A percentile compares a stretch with the other conserved stretches of the same genome.
Evolutionary conservation across 2,113 vertebrate genomes (phyloP).

Genomic region (Felis catus): F.catus_Fca126_mat1.0 CM031418.1:80962501-80963000

Average conservation of each 20-base stretch:
- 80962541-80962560: neutral
- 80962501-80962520: neutral
- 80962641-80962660: neutral
- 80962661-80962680: neutral
- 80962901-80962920: too few species aligned
- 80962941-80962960: too few species aligned
- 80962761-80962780: neutral
- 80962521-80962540: neutral
- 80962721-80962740: neutral
- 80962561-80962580: neutral
- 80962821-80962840: neutral
- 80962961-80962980: neutral
- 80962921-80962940: too few species aligned
- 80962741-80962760: neutral
- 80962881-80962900: neutral
- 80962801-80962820: neutral
- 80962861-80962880: neutral
- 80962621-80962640: neutral
- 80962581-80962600: neutral
- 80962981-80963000: neutral
- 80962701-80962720: neutral
- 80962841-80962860: neutral
- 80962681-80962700: neutral
- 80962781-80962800: neutral
- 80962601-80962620: neutral